Evolutionary conservation across 1,140 invertebrate species (phyloP).

Genomic region (Nilaparvata lugens): DNA sequence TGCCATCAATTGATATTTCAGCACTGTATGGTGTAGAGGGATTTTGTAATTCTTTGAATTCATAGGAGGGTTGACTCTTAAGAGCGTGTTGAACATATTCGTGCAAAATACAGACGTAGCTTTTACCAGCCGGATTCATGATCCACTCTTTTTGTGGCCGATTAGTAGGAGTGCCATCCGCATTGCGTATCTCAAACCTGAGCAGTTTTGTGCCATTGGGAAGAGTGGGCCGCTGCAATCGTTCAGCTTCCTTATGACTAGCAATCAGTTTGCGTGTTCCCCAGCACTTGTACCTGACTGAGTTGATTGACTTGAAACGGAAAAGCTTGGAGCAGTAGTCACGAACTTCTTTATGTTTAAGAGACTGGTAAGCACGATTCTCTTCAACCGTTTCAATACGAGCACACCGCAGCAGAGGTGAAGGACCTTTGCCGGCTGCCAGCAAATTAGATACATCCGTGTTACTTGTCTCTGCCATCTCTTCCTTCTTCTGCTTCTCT

Average conservation of each 20-base stretch:
- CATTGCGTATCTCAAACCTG: conserved; percentile 57
- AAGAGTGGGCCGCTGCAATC: conserved; percentile 66
- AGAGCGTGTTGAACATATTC: conserved; percentile 92
- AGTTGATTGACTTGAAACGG: conserved; percentile 9
- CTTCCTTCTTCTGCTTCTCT: conserved; percentile 47
- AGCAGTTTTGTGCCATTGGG: conserved; percentile 85
- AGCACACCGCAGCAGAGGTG: conserved; percentile 48
- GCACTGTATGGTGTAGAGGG: conserved; percentile 87
- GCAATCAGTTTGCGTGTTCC: conserved; percentile 79
- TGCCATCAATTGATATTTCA: conserved; percentile 82
- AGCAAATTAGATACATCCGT: conserved; percentile 5
- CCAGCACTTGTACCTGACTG: conserved; percentile 63
- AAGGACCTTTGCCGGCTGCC: too few species aligned
- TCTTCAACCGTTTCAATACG: conserved; percentile 75
- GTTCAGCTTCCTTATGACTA: conserved; percentile 62
- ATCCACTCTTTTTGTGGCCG: conserved; percentile 67
- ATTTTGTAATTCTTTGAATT: conserved; percentile 90
- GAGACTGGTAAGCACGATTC: conserved; percentile 67
- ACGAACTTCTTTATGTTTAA: conserved; percentile 64
- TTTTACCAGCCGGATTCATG: conserved; percentile 88
- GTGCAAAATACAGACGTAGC: conserved; percentile 92
- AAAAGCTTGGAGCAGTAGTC: conserved; percentile 76
- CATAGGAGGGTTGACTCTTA: conserved; percentile 86
- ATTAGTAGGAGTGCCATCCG: conserved; percentile 37
- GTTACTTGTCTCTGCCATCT: conserved; percentile 30